Evolutionary conservation across 2,888 invertebrate genomes (phyloP), one percentile per base, ranked within the genome.

Genomic region (Gastracanthus pulcherrimus): DNA sequence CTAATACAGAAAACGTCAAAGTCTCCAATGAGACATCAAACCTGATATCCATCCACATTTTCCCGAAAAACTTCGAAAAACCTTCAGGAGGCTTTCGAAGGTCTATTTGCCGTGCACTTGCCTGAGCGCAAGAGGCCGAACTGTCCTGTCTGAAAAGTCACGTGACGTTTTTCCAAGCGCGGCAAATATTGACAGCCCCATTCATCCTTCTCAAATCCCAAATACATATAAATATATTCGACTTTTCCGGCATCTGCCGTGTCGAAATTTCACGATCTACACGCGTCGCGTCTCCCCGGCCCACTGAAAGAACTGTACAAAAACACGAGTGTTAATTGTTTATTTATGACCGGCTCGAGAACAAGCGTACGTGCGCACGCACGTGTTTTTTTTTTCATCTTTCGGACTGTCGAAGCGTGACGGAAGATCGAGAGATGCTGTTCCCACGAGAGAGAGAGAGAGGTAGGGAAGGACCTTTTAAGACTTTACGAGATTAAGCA

Each of bases 401-500:
- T 13, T 23, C 9, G 11, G 23, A n/a, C 48, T 51, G 60, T 71
- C 41, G 38, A 76, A 62, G 74, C 81, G 81, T 70, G 77, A 76
- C 79, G 48, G 41, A 23, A 13, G 38, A 16, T 26, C 19, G 23
- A 23, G 23, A 51, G 7, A n/a, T 31, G n/a, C 9, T 66, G 76
- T 75, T 77, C 78, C 70, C 71, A 77, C 75, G 82, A 11, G 38
- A 16, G 13, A 62, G 48, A 6, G 41, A n/a, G 7, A n/a, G n/a
- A n/a, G n/a, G n/a, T n/a, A n/a, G n/a, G n/a, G 55, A 55, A 13
- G 19, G 55, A 26, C 45, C 41, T 55, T n/a, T 41, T 29, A 19
- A 62, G 38, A 29, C 36, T 48, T 48, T 36, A 38, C 67, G 55
- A 62, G 71, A 89, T 89, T 89, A 86, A 89, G 89, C 88, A 89